Conservation (phyloP, 1,140 invertebrate genomes). For the Caenorhabditis inopinata region DNA sequence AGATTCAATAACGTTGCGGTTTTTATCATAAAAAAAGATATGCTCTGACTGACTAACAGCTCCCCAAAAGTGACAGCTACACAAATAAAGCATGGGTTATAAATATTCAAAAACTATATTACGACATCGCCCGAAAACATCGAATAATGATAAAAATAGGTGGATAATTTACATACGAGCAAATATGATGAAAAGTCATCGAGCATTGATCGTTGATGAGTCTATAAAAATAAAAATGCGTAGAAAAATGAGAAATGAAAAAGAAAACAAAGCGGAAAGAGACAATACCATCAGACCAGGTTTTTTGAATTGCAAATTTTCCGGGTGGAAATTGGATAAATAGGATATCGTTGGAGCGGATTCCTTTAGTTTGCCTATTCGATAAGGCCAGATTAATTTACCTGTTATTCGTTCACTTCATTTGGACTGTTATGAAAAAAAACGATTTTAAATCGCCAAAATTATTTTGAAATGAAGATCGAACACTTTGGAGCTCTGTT, state of each 20-base stretch:
- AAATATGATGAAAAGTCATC: conserved; percentile 9
- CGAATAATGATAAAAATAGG: background rate
- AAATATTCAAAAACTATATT: conserved; percentile 3
- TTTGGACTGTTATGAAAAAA: background rate
- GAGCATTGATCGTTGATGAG: background rate
- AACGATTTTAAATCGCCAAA: background rate
- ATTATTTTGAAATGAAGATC: background rate
- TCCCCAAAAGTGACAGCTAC: conserved; percentile 1
- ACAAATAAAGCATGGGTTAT: background rate
- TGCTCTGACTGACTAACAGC: no score
- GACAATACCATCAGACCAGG: background rate
- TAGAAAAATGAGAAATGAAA: background rate
- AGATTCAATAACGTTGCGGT: background rate
- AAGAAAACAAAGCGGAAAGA: background rate
- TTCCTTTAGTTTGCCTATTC: background rate
- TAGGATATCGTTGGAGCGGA: conserved; percentile 4
- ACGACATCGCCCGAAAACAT: background rate
- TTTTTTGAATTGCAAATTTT: conserved; percentile 32
- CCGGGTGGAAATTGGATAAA: conserved; percentile 12
- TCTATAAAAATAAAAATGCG: background rate
- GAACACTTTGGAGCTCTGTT: background rate
- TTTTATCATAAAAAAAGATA: no score
- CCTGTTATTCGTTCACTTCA: background rate
- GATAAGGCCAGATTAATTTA: background rate
- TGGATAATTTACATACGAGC: conserved; percentile 6